These are phyloP conservation scores for Muscidifurax raptorellus DNA, from an alignment of 1,140 invertebrate genomes.

Conservation along the genomic window DNA sequence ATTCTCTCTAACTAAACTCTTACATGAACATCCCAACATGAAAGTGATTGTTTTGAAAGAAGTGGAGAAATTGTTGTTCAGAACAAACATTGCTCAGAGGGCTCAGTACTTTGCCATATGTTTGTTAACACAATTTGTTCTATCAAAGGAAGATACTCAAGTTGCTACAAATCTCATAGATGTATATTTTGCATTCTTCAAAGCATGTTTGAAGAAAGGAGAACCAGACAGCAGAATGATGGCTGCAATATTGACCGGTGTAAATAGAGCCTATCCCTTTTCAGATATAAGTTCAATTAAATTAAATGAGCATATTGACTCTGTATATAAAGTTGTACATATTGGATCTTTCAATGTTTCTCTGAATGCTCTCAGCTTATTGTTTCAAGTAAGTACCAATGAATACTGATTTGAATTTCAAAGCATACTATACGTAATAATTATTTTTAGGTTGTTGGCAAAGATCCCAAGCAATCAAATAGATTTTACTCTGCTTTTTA, in stretches of 20 bases:
- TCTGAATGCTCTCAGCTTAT: slow-evolving; percentile 89
- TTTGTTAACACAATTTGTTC: slow-evolving; percentile 89
- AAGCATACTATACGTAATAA: background rate
- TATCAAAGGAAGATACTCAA: slow-evolving; percentile 83
- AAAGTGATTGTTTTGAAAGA: slow-evolving; percentile 90
- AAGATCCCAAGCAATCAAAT: slow-evolving; percentile 63
- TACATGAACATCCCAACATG: slow-evolving; percentile 94
- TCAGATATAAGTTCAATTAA: slow-evolving; percentile 78
- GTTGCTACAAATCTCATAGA: slow-evolving; percentile 89
- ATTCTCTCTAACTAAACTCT: slow-evolving; percentile 89
- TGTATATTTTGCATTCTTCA: slow-evolving; percentile 98
- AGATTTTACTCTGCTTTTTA: slow-evolving; percentile 95
- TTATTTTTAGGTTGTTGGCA: slow-evolving; percentile 69
- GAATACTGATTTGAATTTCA: background rate
- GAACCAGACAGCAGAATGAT: slow-evolving; percentile 95
- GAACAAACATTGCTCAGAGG: slow-evolving; percentile 87
- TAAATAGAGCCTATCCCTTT: slow-evolving; percentile 91
- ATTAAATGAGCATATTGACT: slow-evolving; percentile 84
- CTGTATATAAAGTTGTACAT: slow-evolving; percentile 93
- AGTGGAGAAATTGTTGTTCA: slow-evolving; percentile 92
- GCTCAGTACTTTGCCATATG: slow-evolving; percentile 97
- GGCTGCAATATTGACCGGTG: slow-evolving; percentile 91
- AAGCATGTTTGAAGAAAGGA: slow-evolving; percentile 92
- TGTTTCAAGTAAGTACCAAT: slow-evolving; percentile 84
- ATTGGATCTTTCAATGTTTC: slow-evolving; percentile 88